phyloP scores from a whole-genome alignment of 2,888 invertebrate species.

The Osedax frankpressi region DNA sequence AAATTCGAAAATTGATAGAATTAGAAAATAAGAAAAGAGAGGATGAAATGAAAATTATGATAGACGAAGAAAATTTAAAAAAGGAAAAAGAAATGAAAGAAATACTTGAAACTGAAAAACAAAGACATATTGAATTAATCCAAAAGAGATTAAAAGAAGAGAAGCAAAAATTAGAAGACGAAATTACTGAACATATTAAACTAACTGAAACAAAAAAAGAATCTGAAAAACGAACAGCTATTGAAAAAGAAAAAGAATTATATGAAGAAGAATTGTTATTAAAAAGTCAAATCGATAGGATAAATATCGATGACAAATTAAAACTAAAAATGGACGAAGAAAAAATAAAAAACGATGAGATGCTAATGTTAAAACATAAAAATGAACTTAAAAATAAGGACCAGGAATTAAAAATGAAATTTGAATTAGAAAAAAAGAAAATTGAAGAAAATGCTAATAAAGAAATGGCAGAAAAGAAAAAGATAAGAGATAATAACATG shows the following conservation, averaged over 20 bases:
- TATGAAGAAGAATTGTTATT: neutral
- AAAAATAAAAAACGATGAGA: neutral
- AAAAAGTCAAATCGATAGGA: neutral
- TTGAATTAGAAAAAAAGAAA: neutral
- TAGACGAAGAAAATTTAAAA: neutral
- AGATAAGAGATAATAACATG: neutral
- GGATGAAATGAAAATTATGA: neutral
- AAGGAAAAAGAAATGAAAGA: neutral
- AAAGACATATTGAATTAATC: neutral
- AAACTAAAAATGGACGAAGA: neutral
- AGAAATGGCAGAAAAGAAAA: neutral
- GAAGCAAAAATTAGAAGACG: neutral
- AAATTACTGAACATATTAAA: neutral
- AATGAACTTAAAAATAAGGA: neutral
- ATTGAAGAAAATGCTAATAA: neutral
- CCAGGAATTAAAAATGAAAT: neutral
- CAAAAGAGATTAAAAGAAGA: neutral
- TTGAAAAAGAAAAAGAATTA: neutral
- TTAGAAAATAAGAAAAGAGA: neutral
- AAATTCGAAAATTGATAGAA: neutral
- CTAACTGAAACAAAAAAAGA: neutral
- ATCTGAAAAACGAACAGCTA: neutral
- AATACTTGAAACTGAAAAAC: neutral
- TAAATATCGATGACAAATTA: neutral
- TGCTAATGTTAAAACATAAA: neutral